phyloP scores from a whole-genome alignment of 2,797 vertebrate genomes.

The Semotilus atromaculatus region DNA sequence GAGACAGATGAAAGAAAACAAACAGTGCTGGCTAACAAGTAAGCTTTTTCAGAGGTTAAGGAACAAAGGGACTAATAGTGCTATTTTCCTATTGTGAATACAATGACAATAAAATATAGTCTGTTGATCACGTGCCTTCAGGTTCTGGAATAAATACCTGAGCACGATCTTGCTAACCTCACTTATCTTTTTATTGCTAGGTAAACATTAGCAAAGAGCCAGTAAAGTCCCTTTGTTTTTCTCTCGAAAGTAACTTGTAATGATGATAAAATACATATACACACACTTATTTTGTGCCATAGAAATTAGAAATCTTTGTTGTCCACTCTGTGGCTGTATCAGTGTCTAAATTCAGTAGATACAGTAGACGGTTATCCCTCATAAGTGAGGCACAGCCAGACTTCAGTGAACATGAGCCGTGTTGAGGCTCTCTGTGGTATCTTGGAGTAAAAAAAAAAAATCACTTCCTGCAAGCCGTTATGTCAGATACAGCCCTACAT shows the following conservation, averaged over 20 bases:
- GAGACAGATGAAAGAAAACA: constrained; percentile 73
- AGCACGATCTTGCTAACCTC: constrained; percentile 61
- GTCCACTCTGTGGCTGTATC: constrained; percentile 77
- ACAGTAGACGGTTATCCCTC: constrained; percentile 68
- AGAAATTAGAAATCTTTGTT: constrained; percentile 51
- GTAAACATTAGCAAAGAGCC: constrained; percentile 70
- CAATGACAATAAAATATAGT: constrained; percentile 59
- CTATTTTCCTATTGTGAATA: constrained; percentile 72
- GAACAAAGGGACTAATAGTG: constrained; percentile 66
- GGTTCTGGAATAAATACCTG: constrained; percentile 16
- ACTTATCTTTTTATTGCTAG: constrained; percentile 66
- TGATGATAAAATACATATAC: constrained; percentile 70
- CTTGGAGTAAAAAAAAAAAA: neutral
- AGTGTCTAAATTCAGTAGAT: constrained; percentile 77
- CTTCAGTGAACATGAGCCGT: constrained; percentile 45
- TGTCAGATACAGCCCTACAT: constrained; percentile 67
- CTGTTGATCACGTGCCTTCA: constrained; percentile 1
- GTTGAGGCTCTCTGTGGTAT: constrained; percentile 37
- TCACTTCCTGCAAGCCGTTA: constrained; percentile 55
- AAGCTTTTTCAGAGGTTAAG: constrained; percentile 66
- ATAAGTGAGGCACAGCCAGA: constrained; percentile 48
- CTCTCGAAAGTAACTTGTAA: constrained; percentile 76
- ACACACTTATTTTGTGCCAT: neutral
- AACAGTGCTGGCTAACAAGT: constrained; percentile 76
- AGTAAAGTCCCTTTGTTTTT: constrained; percentile 64